Percentiles rank a stretch among this genome's conserved stretches.
These are phyloP conservation scores for Serranochromis macrocephalus DNA, from an alignment of 2,113 vertebrate genomes.

Conservation along the genomic window DNA sequence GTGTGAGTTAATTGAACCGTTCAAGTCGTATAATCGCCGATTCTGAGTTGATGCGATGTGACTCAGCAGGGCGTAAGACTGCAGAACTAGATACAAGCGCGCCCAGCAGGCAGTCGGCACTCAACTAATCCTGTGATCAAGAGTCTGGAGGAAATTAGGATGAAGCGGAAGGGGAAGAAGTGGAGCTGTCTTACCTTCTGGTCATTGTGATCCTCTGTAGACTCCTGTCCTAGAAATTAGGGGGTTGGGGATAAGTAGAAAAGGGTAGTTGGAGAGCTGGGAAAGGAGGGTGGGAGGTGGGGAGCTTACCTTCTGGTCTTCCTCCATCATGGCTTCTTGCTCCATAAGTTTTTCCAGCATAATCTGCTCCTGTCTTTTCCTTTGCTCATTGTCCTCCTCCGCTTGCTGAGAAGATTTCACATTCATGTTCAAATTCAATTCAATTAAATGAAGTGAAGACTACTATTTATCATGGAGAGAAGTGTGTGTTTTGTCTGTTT, in stretches of 20 bases:
- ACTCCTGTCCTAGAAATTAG: background rate
- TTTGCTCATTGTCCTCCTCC: slow-evolving; percentile 88
- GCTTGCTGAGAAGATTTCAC: slow-evolving; percentile 76
- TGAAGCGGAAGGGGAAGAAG: background rate
- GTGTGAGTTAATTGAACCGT: slow-evolving; percentile 1
- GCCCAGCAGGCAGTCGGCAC: background rate
- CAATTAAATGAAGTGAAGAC: background rate
- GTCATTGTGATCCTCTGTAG: background rate
- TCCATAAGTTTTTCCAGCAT: slow-evolving; percentile 91
- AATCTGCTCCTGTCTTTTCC: slow-evolving; percentile 87
- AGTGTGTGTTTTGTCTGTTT: background rate
- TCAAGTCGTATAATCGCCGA: background rate
- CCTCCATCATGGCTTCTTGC: slow-evolving; percentile 86
- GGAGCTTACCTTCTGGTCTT: slow-evolving; percentile 82
- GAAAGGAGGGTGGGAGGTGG: background rate
- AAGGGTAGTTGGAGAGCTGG: background rate
- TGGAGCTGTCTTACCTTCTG: background rate
- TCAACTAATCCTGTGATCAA: slow-evolving; percentile 24
- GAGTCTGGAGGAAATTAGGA: background rate
- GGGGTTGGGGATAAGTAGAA: background rate
- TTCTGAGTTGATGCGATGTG: slow-evolving; percentile 8
- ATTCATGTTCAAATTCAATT: background rate
- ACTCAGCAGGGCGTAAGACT: slow-evolving; percentile 16
- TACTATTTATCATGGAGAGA: background rate
- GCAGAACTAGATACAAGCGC: slow-evolving; percentile 4